Conservation (phyloP, 2,113 vertebrate genomes). For the rat (Rattus norvegicus) region DNA sequence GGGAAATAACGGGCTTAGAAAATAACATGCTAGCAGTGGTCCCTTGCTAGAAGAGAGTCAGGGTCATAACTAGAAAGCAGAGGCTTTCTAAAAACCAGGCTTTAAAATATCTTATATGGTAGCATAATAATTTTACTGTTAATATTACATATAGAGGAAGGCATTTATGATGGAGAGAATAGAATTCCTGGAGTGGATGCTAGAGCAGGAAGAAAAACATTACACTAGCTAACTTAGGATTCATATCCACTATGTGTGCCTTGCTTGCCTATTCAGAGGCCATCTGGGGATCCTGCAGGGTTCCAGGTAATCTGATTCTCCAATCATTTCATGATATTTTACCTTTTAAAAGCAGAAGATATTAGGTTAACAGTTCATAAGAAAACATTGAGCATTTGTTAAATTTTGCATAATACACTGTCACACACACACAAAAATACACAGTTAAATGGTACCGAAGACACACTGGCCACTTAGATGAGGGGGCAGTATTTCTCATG, state of each 20-base stretch:
- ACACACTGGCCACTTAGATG: not conserved
- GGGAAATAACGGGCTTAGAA: not conserved
- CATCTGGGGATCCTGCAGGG: slow-evolving; percentile 4
- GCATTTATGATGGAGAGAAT: not conserved
- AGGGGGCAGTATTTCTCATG: no score
- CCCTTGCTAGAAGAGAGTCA: not conserved
- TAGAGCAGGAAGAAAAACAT: not conserved
- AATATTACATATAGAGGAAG: not conserved
- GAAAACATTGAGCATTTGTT: slow-evolving; percentile 21
- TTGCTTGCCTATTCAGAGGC: not conserved
- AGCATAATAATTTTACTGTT: not conserved
- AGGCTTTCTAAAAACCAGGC: not conserved
- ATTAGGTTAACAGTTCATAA: not conserved
- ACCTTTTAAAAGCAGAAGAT: slow-evolving; percentile 47
- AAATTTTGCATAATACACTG: slow-evolving; percentile 19
- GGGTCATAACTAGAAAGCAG: not conserved
- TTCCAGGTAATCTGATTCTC: not conserved
- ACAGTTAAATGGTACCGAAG: not conserved
- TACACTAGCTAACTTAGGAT: not conserved
- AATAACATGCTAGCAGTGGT: not conserved
- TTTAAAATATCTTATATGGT: not conserved
- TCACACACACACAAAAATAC: not conserved
- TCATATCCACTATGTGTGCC: not conserved
- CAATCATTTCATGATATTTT: slow-evolving; percentile 48
- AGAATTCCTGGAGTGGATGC: not conserved